A percentile compares a stretch with the other conserved stretches of the same genome.
Conservation (phyloP, 2,888 invertebrate genomes). For the Cephus rjabovi region DNA sequence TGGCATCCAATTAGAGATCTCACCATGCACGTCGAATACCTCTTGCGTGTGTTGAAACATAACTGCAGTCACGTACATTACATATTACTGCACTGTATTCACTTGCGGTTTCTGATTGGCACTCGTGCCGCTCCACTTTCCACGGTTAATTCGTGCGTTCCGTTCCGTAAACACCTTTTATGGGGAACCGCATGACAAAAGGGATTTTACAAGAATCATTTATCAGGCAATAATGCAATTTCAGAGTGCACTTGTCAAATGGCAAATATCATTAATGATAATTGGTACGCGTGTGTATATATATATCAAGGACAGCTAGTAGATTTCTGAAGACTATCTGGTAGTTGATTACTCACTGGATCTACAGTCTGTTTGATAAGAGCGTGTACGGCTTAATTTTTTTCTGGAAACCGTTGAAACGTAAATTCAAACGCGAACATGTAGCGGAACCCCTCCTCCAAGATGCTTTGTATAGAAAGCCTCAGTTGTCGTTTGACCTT, state of each 20-base stretch:
- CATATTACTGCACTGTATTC: not conserved
- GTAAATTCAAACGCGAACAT: too few relatives aligned
- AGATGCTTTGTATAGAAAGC: too few relatives aligned
- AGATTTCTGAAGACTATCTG: not conserved
- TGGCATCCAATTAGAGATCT: not conserved
- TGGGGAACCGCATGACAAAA: not conserved
- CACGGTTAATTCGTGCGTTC: conserved; percentile 1
- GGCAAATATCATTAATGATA: not conserved
- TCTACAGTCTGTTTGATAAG: not conserved
- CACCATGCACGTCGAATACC: not conserved
- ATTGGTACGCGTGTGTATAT: too few relatives aligned
- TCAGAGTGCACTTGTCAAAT: not conserved
- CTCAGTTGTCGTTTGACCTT: too few relatives aligned
- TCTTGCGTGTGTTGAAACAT: not conserved
- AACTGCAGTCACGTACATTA: not conserved
- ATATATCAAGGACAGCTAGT: too few relatives aligned
- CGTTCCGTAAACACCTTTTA: not conserved
- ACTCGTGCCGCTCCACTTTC: conserved; percentile 2
- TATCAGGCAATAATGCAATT: not conserved
- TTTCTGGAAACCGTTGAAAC: too few relatives aligned
- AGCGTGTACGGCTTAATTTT: too few relatives aligned
- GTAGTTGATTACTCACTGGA: not conserved
- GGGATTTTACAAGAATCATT: not conserved
- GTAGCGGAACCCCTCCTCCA: too few relatives aligned
- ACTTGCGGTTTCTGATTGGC: conserved; percentile 3